Conservation (phyloP, 2,888 invertebrate species). For the Ophion slaviceki region DNA sequence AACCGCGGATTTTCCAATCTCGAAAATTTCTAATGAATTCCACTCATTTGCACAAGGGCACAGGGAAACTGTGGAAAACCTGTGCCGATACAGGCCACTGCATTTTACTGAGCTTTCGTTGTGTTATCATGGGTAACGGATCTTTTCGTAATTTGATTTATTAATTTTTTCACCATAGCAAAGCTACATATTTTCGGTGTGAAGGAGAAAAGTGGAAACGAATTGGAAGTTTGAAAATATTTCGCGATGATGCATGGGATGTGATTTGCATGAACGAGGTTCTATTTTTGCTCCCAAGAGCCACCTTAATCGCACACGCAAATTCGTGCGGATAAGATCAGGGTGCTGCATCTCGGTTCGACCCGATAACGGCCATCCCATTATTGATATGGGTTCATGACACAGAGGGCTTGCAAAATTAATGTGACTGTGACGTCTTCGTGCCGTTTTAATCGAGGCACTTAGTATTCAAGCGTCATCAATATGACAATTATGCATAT, state of each 20-base stretch:
- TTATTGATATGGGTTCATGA: background rate
- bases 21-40: no score
- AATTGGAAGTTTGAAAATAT: no score
- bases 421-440: slow-evolving; percentile 6
- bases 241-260: background rate
- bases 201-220: no score
- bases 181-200: no score
- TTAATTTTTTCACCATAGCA: no score
- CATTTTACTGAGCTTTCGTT: no score
- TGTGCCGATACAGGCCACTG: no score
- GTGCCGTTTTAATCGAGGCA: slow-evolving; percentile 10
- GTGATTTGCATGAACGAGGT: slow-evolving; percentile 2
- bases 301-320: slow-evolving; percentile 2
- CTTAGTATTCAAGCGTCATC: slow-evolving; percentile 16
- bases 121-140: no score
- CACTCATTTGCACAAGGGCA: no score
- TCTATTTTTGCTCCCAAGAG: background rate
- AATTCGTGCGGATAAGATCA: slow-evolving; percentile 24
- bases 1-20: no score
- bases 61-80: no score
- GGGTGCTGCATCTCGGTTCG: slow-evolving; percentile 12
- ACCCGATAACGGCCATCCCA: background rate
- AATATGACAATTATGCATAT: slow-evolving; percentile 21
- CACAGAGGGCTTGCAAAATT: background rate
- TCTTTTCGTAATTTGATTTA: no score